Conservation (phyloP, 2,797 vertebrate species). For the Rachycentron canadum region DNA sequence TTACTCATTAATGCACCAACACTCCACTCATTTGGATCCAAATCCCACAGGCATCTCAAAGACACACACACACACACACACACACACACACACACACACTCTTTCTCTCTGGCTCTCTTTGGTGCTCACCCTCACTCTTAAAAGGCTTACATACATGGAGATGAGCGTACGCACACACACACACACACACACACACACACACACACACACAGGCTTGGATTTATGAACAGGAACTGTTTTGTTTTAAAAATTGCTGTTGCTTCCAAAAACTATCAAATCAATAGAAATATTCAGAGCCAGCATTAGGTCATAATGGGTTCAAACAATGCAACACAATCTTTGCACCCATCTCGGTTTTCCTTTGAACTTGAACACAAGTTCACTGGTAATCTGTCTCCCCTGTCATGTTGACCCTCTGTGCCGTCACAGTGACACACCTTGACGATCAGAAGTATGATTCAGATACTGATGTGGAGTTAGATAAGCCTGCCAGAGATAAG, state of each 20-base stretch:
- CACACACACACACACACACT: slow-evolving; percentile 18
- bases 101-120: background rate
- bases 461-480: slow-evolving; percentile 64
- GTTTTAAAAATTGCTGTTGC: slow-evolving; percentile 4
- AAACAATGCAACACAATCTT: background rate
- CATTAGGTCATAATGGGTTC: background rate
- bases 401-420: slow-evolving; percentile 31
- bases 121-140: slow-evolving; percentile 24
- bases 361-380: slow-evolving; percentile 58
- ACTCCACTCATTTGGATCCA: slow-evolving; percentile 80
- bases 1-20: slow-evolving; percentile 84
- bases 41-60: slow-evolving; percentile 66
- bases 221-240: slow-evolving; percentile 26
- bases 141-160: slow-evolving; percentile 40
- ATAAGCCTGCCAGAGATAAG: slow-evolving; percentile 81
- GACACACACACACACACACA: slow-evolving; percentile 21
- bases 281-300: background rate
- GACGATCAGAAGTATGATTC: slow-evolving; percentile 54
- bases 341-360: background rate
- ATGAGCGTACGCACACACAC: slow-evolving; percentile 12
- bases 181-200: slow-evolving; percentile 7
- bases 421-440: slow-evolving; percentile 35
- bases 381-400: slow-evolving; percentile 47
- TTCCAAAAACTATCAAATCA: slow-evolving; percentile 4
- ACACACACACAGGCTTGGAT: slow-evolving; percentile 32